Percentiles rank a stretch among this genome's conserved stretches.
Evolutionary conservation across 2,113 vertebrate genomes (phyloP).

Genomic region (Paramisgurnus dabryanus): DNA sequence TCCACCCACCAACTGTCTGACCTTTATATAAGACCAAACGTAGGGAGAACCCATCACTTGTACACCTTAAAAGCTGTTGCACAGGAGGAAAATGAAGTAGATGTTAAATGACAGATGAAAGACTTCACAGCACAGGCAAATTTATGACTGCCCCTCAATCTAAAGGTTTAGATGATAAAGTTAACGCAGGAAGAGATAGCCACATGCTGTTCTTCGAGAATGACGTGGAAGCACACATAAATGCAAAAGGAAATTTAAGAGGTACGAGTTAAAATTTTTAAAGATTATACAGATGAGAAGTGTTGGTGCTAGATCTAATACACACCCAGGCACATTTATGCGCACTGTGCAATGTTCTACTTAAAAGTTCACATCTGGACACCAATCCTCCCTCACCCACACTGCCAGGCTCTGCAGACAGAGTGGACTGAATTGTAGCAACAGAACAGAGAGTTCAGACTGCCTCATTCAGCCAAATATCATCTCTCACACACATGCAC

Average conservation of each 20-base stretch:
- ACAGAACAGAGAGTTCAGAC: slow-evolving; percentile 45
- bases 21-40: slow-evolving; percentile 37
- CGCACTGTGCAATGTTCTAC: slow-evolving; percentile 17
- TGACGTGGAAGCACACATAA: not conserved
- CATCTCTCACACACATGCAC: slow-evolving; percentile 20
- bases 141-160: not conserved
- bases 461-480: slow-evolving; percentile 23
- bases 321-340: slow-evolving; percentile 28
- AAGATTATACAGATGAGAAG: not conserved
- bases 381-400: slow-evolving; percentile 33
- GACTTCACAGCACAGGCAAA: slow-evolving; percentile 9
- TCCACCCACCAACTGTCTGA: slow-evolving; percentile 47
- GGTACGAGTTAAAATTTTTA: not conserved
- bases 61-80: slow-evolving; percentile 15
- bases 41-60: not conserved
- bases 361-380: slow-evolving; percentile 45
- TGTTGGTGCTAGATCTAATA: slow-evolving; percentile 18
- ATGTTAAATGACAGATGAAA: not conserved
- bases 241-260: not conserved
- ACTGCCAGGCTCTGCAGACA: slow-evolving; percentile 17
- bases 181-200: not conserved
- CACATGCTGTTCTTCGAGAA: not conserved
- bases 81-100: not conserved
- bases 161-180: slow-evolving; percentile 1
- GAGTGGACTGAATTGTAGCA: slow-evolving; percentile 10